Evolutionary conservation across 2,797 vertebrate species (phyloP).

Genomic region (Aldrovandia affinis): DNA sequence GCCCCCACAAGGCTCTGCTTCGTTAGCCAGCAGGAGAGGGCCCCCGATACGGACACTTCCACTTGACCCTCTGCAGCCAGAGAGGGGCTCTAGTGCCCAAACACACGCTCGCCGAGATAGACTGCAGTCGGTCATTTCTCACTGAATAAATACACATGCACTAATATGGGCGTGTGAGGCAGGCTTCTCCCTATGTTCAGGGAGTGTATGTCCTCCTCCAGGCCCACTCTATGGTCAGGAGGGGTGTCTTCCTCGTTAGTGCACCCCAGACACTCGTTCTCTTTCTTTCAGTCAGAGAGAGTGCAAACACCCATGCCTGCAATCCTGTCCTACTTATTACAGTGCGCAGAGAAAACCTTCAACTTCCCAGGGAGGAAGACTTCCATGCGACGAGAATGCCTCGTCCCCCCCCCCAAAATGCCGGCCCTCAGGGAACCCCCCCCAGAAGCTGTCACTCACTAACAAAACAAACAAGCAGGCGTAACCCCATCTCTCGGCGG

Average conservation of each 20-base stretch:
- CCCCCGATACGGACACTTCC: slow-evolving; percentile 9
- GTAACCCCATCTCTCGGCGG: no score
- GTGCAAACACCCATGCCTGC: neutral
- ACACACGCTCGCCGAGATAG: neutral
- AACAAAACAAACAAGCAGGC: no score
- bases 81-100: neutral
- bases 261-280: neutral
- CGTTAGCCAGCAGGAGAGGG: neutral
- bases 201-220: no score
- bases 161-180: no score
- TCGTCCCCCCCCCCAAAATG: neutral
- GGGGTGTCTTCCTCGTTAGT: neutral
- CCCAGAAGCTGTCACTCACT: no score
- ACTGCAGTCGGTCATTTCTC: neutral
- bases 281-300: neutral
- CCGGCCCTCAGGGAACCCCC: no score
- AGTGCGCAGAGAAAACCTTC: no score
- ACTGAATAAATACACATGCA: neutral
- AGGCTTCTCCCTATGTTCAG: no score
- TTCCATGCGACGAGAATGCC: neutral
- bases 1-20: neutral
- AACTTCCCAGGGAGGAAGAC: no score
- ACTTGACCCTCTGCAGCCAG: neutral
- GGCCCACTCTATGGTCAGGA: no score
- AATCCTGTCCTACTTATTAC: neutral